Percentiles rank a stretch among this genome's conserved stretches.
Conservation (phyloP, 2,888 invertebrate genomes). For the Drosophila conformis region DNA sequence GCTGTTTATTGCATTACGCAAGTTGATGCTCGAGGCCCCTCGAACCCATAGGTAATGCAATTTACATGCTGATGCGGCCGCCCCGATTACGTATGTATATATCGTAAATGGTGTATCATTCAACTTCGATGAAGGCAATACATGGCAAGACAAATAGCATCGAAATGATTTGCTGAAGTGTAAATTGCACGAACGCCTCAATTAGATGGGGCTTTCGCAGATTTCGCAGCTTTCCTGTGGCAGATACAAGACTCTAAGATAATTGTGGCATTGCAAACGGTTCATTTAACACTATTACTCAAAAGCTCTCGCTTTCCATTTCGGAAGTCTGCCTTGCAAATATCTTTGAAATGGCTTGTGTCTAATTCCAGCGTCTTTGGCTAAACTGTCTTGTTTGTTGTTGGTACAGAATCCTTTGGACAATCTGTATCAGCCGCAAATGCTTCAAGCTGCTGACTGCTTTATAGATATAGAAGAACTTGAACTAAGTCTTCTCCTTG, state of each 20-base stretch:
- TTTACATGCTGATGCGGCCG: constrained; percentile 74
- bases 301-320: neutral
- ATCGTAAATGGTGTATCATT: constrained; percentile 49
- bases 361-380: neutral
- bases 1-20: constrained; percentile 80
- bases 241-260: constrained; percentile 11
- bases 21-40: constrained; percentile 53
- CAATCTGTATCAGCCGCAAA: neutral
- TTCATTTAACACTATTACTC: constrained; percentile 28
- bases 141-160: constrained; percentile 39
- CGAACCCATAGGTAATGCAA: constrained; percentile 67
- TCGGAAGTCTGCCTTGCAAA: neutral
- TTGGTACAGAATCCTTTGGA: neutral
- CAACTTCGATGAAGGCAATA: constrained; percentile 14
- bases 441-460: neutral
- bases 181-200: constrained; percentile 60
- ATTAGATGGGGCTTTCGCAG: constrained; percentile 41
- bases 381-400: neutral
- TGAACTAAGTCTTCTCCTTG: neutral
- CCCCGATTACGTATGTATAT: constrained; percentile 54
- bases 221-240: constrained; percentile 9
- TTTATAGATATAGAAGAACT: neutral
- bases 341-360: neutral
- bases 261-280: constrained; percentile 29
- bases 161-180: constrained; percentile 60